Percentiles rank a stretch among this genome's conserved stretches.
These are phyloP conservation scores for Bombus cullumanus DNA, from an alignment of 1,140 invertebrate species.

Conservation along the genomic window DNA sequence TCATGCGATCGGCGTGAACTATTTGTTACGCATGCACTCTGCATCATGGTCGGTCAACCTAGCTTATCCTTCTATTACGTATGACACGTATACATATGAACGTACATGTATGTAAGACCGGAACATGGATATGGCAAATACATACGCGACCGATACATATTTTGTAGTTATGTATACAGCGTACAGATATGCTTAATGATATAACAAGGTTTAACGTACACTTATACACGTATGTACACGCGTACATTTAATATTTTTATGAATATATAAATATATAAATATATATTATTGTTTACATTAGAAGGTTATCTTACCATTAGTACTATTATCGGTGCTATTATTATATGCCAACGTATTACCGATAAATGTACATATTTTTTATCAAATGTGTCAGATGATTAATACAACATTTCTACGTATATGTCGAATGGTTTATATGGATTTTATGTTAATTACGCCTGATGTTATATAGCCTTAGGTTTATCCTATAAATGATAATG, in stretches of 20 bases:
- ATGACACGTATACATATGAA: neutral
- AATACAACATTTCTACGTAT: neutral
- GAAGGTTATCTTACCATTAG: constrained; percentile 5
- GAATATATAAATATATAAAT: neutral
- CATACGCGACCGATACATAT: neutral
- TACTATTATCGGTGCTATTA: constrained; percentile 3
- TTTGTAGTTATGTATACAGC: neutral
- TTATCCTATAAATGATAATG: no score
- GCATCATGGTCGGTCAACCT: constrained; percentile 49
- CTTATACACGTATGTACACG: neutral
- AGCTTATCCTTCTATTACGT: constrained; percentile 48
- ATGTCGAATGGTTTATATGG: neutral
- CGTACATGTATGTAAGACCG: neutral
- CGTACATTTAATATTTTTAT: neutral
- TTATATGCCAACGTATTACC: neutral
- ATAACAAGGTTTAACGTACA: constrained; percentile 27
- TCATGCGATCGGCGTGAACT: constrained; percentile 35
- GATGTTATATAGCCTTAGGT: neutral
- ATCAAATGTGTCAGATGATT: neutral
- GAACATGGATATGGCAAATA: neutral
- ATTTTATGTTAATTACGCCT: neutral
- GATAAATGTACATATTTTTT: constrained; percentile 21
- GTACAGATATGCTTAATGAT: constrained; percentile 24
- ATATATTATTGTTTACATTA: constrained; percentile 1
- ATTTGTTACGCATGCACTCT: constrained; percentile 55